These are phyloP conservation scores for Triplophysa bombifrons DNA, from an alignment of 2,797 vertebrate genomes.

Conservation along the genomic window DNA sequence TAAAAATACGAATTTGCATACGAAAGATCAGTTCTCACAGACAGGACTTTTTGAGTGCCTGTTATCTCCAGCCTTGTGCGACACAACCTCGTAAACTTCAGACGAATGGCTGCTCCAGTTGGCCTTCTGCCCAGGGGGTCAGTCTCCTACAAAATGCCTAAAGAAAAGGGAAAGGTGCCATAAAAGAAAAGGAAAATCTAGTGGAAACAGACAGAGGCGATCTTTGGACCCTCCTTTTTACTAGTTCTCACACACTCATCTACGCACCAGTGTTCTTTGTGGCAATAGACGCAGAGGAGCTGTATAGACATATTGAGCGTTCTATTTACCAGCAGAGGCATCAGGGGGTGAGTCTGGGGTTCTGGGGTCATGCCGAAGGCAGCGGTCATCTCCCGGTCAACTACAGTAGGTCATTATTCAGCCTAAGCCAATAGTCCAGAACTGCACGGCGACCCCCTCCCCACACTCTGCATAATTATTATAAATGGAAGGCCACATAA, in stretches of 20 bases:
- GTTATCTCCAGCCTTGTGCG: constrained; percentile 26
- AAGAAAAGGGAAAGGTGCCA: constrained; percentile 73
- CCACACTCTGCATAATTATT: constrained; percentile 97
- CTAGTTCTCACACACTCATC: constrained; percentile 65
- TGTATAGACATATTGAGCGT: constrained; percentile 79
- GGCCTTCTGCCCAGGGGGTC: constrained; percentile 64
- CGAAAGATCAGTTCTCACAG: constrained; percentile 29
- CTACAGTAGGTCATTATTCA: constrained; percentile 95
- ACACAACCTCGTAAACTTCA: constrained; percentile 55
- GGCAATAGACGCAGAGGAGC: constrained; percentile 78
- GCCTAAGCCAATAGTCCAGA: constrained; percentile 93
- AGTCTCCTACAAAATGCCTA: constrained; percentile 63
- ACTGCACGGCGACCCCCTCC: constrained; percentile 75
- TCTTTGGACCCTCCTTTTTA: constrained; percentile 71
- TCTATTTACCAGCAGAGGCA: constrained; percentile 81
- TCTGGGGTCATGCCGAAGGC: constrained; percentile 92
- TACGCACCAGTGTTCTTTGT: constrained; percentile 79
- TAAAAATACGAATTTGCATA: constrained; percentile 33
- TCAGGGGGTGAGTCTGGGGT: constrained; percentile 83
- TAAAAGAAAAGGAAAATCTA: constrained; percentile 80
- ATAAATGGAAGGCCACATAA: constrained; percentile 91
- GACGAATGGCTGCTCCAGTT: constrained; percentile 56
- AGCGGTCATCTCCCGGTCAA: constrained; percentile 97
- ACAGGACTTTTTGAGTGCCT: constrained; percentile 12
- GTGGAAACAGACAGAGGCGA: constrained; percentile 68